A percentile compares a stretch with the other conserved stretches of the same genome.
phyloP scores from a whole-genome alignment of 1,140 invertebrate species.

The Brachionus rubens region DNA sequence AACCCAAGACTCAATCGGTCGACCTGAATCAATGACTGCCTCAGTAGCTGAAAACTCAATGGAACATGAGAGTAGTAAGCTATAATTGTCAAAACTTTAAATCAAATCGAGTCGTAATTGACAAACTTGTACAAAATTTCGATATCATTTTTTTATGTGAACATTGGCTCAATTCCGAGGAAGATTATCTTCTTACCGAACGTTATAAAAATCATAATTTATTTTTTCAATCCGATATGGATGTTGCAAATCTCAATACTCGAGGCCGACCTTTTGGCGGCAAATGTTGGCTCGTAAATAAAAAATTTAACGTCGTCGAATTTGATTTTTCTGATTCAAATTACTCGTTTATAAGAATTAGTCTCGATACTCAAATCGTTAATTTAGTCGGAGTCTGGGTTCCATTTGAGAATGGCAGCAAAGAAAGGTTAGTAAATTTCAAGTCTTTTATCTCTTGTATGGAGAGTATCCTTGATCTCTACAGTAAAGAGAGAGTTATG shows the following conservation, averaged over 20 bases:
- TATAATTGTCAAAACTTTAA: conserved; percentile 36
- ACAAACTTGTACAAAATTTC: conserved; percentile 7
- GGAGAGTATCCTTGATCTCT: background rate
- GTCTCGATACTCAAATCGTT: background rate
- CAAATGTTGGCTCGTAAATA: conserved; percentile 17
- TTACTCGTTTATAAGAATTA: background rate
- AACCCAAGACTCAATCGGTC: background rate
- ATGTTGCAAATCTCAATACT: background rate
- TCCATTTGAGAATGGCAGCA: conserved; percentile 19
- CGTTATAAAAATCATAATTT: conserved; percentile 34
- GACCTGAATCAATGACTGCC: background rate
- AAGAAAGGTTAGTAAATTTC: conserved; percentile 15
- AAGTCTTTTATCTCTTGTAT: conserved; percentile 13
- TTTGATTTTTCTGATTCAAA: background rate
- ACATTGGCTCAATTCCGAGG: conserved; percentile 33
- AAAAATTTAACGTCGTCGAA: background rate
- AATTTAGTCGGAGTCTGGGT: conserved; percentile 24
- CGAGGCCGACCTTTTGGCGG: conserved; percentile 1
- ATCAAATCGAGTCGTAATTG: conserved; percentile 5
- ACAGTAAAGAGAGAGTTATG: background rate
- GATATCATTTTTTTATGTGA: conserved; percentile 35
- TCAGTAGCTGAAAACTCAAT: background rate
- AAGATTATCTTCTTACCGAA: background rate
- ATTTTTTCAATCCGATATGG: conserved; percentile 35
- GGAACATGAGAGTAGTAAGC: background rate